Evolutionary conservation across 2,888 invertebrate species (phyloP).

Genomic region (Chloroclysta siterata): DNA sequence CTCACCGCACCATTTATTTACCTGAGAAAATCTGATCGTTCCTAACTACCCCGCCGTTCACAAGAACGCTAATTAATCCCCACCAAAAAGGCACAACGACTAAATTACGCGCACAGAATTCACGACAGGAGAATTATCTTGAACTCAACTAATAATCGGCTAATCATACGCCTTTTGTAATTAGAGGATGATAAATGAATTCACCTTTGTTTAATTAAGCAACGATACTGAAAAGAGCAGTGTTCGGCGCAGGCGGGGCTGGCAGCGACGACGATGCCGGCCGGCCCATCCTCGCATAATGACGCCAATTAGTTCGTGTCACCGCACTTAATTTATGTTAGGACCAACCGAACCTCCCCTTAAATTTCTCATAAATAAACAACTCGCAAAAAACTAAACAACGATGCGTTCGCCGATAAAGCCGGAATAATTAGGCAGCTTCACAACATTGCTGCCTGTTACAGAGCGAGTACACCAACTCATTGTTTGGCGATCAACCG

Average conservation of each 20-base stretch:
- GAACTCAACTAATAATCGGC: constrained; percentile 49
- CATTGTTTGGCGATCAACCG: constrained; percentile 22
- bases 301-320: constrained; percentile 72
- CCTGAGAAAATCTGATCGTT: constrained; percentile 46
- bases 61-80: constrained; percentile 57
- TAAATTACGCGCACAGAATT: constrained; percentile 54
- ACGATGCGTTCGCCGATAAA: constrained; percentile 49
- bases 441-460: constrained; percentile 11
- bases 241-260: constrained; percentile 39
- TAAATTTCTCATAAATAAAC: constrained; percentile 71
- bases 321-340: constrained; percentile 68
- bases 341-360: constrained; percentile 58
- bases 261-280: constrained; percentile 34
- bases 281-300: constrained; percentile 61
- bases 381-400: constrained; percentile 62
- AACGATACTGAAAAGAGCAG: constrained; percentile 48
- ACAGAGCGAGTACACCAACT: constrained; percentile 14
- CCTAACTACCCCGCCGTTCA: constrained; percentile 46
- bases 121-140: constrained; percentile 54
- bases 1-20: constrained; percentile 49
- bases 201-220: constrained; percentile 55
- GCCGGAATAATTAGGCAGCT: constrained; percentile 32
- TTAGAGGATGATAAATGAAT: constrained; percentile 54
- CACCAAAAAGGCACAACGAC: constrained; percentile 53
- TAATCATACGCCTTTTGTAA: constrained; percentile 57